Evolutionary conservation across 2,888 invertebrate species (phyloP).

Genomic region (Drosophila testacea): DNA sequence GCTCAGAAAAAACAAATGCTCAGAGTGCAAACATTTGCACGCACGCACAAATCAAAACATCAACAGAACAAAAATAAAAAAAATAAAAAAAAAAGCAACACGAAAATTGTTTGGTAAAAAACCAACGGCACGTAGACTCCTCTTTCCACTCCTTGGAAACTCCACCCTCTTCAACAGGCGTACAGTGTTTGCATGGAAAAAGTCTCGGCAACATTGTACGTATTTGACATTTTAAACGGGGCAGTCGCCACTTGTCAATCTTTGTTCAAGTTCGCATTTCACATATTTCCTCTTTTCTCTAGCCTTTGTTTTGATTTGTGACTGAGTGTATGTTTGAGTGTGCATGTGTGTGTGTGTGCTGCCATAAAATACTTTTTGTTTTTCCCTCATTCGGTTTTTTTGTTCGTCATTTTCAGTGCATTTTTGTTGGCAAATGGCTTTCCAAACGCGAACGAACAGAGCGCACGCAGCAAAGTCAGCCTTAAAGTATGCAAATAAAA

Average conservation of each 20-base stretch:
- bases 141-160: slow-evolving; percentile 1
- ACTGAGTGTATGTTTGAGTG: slow-evolving; percentile 11
- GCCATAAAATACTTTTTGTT: slow-evolving; percentile 25
- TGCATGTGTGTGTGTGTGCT: slow-evolving; percentile 14
- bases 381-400: slow-evolving; percentile 19
- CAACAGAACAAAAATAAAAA: slow-evolving; percentile 62
- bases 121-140: slow-evolving; percentile 57
- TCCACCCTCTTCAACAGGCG: neutral
- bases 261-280: slow-evolving; percentile 77
- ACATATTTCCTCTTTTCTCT: slow-evolving; percentile 65
- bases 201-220: slow-evolving; percentile 76
- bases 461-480: slow-evolving; percentile 62
- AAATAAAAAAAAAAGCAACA: slow-evolving; percentile 3
- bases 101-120: slow-evolving; percentile 54
- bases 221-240: slow-evolving; percentile 80
- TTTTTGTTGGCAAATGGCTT: slow-evolving; percentile 72
- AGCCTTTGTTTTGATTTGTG: slow-evolving; percentile 62
- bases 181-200: slow-evolving; percentile 62
- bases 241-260: slow-evolving; percentile 79
- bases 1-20: slow-evolving; percentile 62
- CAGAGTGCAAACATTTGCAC: slow-evolving; percentile 76
- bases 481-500: slow-evolving; percentile 81
- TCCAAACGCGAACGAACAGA: slow-evolving; percentile 57
- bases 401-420: slow-evolving; percentile 48
- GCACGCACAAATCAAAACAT: slow-evolving; percentile 79